phyloP scores from a whole-genome alignment of 2,113 vertebrate genomes.

The Deroptyus accipitrinus region DNA sequence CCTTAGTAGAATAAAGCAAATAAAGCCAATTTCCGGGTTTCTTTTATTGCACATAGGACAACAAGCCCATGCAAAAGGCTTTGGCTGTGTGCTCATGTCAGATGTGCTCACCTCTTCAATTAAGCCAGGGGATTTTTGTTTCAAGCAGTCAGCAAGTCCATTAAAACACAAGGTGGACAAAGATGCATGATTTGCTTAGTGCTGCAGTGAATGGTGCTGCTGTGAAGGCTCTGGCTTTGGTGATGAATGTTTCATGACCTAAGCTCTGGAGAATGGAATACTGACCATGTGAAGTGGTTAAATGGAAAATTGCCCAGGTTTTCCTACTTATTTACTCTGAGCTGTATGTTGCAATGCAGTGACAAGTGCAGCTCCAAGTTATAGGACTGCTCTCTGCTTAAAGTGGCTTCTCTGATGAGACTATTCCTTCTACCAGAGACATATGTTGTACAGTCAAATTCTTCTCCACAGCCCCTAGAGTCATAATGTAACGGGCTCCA shows the following conservation, averaged over 20 bases:
- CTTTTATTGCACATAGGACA: neutral
- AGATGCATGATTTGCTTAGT: neutral
- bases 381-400: neutral
- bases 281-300: neutral
- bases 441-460: neutral
- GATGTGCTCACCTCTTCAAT: neutral
- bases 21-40: neutral
- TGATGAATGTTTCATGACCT: neutral
- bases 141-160: neutral
- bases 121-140: neutral
- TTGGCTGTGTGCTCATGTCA: neutral
- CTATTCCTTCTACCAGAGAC: neutral
- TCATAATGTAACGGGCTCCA: neutral
- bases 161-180: slow-evolving; percentile 15
- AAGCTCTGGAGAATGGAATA: neutral
- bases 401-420: neutral
- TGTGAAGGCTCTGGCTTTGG: neutral
- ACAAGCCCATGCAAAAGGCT: neutral
- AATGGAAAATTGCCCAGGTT: neutral
- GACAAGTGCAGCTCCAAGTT: neutral
- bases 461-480: neutral
- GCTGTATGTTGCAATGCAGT: neutral
- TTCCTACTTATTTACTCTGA: neutral
- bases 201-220: neutral
- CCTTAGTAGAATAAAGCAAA: neutral